Base-by-base conservation (phyloP, 2,797 vertebrate genomes). In the Petrocephalus schoutedeni region DNA sequence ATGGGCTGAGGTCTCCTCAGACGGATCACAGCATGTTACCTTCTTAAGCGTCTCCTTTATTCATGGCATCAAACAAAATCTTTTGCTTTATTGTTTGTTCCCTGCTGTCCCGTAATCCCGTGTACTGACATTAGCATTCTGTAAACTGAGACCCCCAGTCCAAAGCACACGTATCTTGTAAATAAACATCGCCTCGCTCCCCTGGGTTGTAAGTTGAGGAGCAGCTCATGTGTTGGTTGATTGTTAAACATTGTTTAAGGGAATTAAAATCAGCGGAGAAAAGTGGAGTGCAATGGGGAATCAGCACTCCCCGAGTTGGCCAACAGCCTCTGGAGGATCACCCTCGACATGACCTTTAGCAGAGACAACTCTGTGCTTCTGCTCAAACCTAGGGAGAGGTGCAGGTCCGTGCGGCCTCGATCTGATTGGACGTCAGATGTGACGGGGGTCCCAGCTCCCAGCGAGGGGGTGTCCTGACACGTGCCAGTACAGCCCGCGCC, bases 401-500 rank as follows among this genome's bases (percentile, higher is more conserved):
- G 21, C 14, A 16, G 23, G 14, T 58, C 23, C 14, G 28, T 2
- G 19, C 16, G 14, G 4, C 53, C 2, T 12, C 49, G 14, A 41
- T 41, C 21, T 54, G 53, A 28, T 54, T 85, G 82, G 49, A 14
- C 16, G 21, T 32, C 28, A 41, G 23, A 85, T 7, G 12, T 5
- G 53, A 36, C 54, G 36, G n/a, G 19, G 21, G 9, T 84, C n/a
- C 83, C 4, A 58, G 54, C 88, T 89, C 80, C 91, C 51, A 84
- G 91, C 41, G 87, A 45, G 67, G 10, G 71, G 85, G 86, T 56
- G 87, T 86, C 61, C 54, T 51, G 80, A 54, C 71, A 7, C 41
- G 57, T 87, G 85, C 54, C 89, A 74, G 89, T 88, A 57, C 23
- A 80, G 77, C 82, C 89, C 92, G 89, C 89, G 89, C 91, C 88